phyloP scores from a whole-genome alignment of 2,113 vertebrate genomes.

The Ammospiza nelsoni region DNA sequence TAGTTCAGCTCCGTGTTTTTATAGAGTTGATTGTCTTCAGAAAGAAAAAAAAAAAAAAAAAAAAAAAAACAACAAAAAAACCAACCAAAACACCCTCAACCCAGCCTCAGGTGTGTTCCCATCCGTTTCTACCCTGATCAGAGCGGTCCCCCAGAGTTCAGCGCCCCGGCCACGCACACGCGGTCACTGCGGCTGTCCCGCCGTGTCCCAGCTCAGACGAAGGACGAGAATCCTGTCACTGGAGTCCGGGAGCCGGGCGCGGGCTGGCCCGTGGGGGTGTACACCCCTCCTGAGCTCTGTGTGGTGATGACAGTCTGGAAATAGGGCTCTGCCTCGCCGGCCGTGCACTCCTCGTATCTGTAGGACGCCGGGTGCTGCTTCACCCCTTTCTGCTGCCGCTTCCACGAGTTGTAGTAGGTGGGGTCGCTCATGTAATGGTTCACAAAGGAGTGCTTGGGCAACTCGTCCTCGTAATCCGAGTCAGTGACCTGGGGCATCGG shows the following conservation, averaged over 20 bases:
- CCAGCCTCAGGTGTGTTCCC: slow-evolving; percentile 51
- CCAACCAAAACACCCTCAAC: not conserved
- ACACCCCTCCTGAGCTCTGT: slow-evolving; percentile 92
- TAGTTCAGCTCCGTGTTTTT: slow-evolving; percentile 56
- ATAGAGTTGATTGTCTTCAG: slow-evolving; percentile 73
- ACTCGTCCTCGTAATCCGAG: slow-evolving; percentile 91
- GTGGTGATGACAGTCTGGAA: slow-evolving; percentile 95
- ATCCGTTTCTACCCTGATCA: slow-evolving; percentile 62
- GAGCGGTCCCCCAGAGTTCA: slow-evolving; percentile 60
- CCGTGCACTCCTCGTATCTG: slow-evolving; percentile 86
- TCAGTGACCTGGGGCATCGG: slow-evolving; percentile 80
- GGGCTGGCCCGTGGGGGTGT: slow-evolving; percentile 86
- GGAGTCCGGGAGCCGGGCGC: slow-evolving; percentile 88
- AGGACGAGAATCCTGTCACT: slow-evolving; percentile 96
- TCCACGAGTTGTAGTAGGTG: slow-evolving; percentile 96
- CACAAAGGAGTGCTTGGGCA: slow-evolving; percentile 95
- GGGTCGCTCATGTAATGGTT: slow-evolving; percentile 99
- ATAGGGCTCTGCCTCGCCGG: slow-evolving; percentile 81
- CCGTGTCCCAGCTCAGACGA: slow-evolving; percentile 81
- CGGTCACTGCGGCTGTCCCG: not conserved
- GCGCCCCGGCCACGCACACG: not conserved
- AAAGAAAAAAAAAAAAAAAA: not conserved
- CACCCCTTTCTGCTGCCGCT: slow-evolving; percentile 88
- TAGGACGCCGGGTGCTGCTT: slow-evolving; percentile 79
- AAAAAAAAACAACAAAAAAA: not conserved